phyloP scores from a whole-genome alignment of 2,113 vertebrate species.

The Microtus pennsylvanicus region DNA sequence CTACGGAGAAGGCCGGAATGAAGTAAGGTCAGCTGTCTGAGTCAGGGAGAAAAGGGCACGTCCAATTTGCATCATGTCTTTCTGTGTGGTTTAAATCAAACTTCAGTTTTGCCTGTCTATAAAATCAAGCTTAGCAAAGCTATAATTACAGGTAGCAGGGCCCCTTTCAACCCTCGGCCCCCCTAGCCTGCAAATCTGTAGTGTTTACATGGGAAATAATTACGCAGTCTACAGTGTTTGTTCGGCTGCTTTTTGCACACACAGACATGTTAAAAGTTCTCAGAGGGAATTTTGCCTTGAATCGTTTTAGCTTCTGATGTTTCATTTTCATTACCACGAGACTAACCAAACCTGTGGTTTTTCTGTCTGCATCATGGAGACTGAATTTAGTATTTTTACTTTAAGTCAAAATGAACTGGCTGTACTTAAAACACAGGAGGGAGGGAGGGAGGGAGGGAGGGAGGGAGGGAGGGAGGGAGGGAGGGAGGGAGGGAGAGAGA shows the following conservation, averaged over 20 bases:
- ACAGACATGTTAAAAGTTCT: neutral
- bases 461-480: neutral
- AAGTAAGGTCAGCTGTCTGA: slow-evolving; percentile 11
- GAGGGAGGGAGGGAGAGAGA: neutral
- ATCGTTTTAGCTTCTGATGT: slow-evolving; percentile 54
- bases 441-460: neutral
- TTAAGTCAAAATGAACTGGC: slow-evolving; percentile 64
- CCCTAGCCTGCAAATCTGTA: slow-evolving; percentile 25
- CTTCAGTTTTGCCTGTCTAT: slow-evolving; percentile 40
- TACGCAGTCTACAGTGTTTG: slow-evolving; percentile 34
- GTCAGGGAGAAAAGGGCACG: slow-evolving; percentile 18
- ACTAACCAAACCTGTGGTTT: slow-evolving; percentile 71
- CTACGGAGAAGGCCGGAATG: neutral
- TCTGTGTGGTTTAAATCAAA: slow-evolving; percentile 56
- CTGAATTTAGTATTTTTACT: slow-evolving; percentile 72
- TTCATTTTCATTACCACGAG: slow-evolving; percentile 41
- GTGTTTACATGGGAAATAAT: slow-evolving; percentile 60
- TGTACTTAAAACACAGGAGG: slow-evolving; percentile 45
- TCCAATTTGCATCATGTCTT: slow-evolving; percentile 43
- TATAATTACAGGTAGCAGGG: slow-evolving; percentile 63
- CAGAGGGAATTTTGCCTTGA: slow-evolving; percentile 59
- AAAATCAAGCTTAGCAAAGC: slow-evolving; percentile 55
- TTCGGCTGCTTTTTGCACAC: neutral
- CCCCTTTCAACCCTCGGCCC: neutral
- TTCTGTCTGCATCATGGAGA: slow-evolving; percentile 74